Evolutionary conservation across 1,140 invertebrate species (phyloP).

Genomic region (Nephotettix cincticeps): DNA sequence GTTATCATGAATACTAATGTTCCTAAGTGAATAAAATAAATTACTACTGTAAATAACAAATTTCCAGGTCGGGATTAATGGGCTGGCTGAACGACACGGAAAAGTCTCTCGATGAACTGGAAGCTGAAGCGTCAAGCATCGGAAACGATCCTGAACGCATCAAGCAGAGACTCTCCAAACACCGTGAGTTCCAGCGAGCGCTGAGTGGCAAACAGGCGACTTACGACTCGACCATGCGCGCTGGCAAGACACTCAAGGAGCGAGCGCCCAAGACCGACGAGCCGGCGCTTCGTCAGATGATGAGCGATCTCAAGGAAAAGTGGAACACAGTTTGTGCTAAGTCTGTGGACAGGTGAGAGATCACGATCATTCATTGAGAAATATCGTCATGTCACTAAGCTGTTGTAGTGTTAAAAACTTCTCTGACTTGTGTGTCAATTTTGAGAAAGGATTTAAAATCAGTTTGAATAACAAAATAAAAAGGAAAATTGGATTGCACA

Average conservation of each 20-base stretch:
- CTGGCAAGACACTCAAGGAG: constrained; percentile 88
- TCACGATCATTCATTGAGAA: no score
- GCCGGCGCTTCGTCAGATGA: constrained; percentile 75
- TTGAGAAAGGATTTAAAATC: no score
- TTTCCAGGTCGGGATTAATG: constrained; percentile 61
- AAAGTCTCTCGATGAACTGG: constrained; percentile 73
- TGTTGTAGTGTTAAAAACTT: no score
- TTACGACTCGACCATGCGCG: constrained; percentile 88
- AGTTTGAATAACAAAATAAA: no score
- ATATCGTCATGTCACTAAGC: no score
- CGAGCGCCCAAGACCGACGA: constrained; percentile 92
- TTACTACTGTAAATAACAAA: no score
- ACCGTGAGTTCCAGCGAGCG: constrained; percentile 93
- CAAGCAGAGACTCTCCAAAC: constrained; percentile 81
- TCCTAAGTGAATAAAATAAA: no score
- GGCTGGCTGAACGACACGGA: constrained; percentile 91
- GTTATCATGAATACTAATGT: no score
- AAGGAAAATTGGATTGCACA: no score
- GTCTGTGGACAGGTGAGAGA: constrained; percentile 82
- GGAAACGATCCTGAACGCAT: constrained; percentile 93
- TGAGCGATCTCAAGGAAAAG: constrained; percentile 87
- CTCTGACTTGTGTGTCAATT: no score
- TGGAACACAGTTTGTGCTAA: constrained; percentile 95
- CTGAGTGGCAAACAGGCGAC: constrained; percentile 83
- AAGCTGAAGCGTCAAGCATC: constrained; percentile 62